Evolutionary conservation across 37 sponge, comb jelly and placozoan genomes (phyloP).

Genomic region (Spongilla lacustris): DNA sequence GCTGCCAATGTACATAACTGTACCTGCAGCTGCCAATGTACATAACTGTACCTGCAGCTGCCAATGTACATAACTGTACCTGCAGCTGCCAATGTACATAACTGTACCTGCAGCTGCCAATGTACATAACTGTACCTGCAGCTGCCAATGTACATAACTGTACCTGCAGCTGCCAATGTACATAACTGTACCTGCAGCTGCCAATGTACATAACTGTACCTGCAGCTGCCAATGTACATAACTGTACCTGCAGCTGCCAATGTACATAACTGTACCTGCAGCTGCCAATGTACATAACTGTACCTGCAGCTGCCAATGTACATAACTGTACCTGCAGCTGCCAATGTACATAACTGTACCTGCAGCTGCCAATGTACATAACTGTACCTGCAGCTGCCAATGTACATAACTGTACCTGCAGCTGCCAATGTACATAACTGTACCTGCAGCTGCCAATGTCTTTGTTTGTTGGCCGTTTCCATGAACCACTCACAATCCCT

Average conservation of each 20-base stretch:
- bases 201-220: constrained; percentile 21
- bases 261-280: neutral
- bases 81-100: constrained; percentile 37
- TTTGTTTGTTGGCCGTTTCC: constrained; percentile 44
- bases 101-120: constrained; percentile 26
- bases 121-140: neutral
- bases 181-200: neutral
- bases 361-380: constrained; percentile 20
- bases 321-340: no score
- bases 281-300: constrained; percentile 19
- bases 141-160: constrained; percentile 18
- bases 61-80: constrained; percentile 41
- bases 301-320: constrained; percentile 25
- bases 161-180: constrained; percentile 25
- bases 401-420: neutral
- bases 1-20: constrained; percentile 19
- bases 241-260: constrained; percentile 5
- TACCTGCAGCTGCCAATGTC: constrained; percentile 30
- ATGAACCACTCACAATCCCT: constrained; percentile 62
- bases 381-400: constrained; percentile 11
- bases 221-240: no score
- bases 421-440: constrained; percentile 20
- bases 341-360: neutral
- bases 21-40: constrained; percentile 25
- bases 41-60: neutral